phyloP scores from a whole-genome alignment of 2,113 vertebrate species.

The Glaucomys volans region DNA sequence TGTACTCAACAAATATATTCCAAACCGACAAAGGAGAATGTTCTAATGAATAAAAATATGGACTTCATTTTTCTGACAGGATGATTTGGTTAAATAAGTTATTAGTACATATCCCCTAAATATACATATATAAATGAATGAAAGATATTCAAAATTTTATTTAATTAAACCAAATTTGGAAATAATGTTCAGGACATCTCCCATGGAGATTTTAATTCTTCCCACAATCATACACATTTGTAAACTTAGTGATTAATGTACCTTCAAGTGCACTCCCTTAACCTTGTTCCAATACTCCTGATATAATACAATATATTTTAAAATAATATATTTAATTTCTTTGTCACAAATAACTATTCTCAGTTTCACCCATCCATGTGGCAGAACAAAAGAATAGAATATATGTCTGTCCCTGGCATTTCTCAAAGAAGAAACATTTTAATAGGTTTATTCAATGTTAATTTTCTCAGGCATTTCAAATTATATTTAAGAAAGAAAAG shows the following conservation, averaged over 20 bases:
- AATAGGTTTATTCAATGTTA: background rate
- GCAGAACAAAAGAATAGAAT: background rate
- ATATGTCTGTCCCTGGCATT: background rate
- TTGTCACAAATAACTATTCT: slow-evolving; percentile 19
- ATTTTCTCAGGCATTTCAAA: slow-evolving; percentile 32
- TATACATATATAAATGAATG: background rate
- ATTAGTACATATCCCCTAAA: background rate
- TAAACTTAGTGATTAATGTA: background rate
- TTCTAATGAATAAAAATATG: background rate
- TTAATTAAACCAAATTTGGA: background rate
- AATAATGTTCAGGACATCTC: background rate
- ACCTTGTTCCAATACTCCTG: background rate
- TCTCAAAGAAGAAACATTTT: background rate
- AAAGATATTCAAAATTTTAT: background rate
- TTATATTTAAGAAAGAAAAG: background rate
- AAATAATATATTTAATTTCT: slow-evolving; percentile 19
- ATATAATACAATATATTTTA: background rate
- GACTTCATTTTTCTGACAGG: background rate
- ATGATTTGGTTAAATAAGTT: slow-evolving; percentile 17
- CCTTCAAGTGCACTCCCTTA: background rate
- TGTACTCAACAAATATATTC: background rate
- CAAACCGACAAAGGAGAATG: background rate
- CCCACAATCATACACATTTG: background rate
- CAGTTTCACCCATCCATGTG: background rate
- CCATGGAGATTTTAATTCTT: background rate